phyloP scores from a whole-genome alignment of 2,797 vertebrate genomes.

The Poeciliopsis infans region DNA sequence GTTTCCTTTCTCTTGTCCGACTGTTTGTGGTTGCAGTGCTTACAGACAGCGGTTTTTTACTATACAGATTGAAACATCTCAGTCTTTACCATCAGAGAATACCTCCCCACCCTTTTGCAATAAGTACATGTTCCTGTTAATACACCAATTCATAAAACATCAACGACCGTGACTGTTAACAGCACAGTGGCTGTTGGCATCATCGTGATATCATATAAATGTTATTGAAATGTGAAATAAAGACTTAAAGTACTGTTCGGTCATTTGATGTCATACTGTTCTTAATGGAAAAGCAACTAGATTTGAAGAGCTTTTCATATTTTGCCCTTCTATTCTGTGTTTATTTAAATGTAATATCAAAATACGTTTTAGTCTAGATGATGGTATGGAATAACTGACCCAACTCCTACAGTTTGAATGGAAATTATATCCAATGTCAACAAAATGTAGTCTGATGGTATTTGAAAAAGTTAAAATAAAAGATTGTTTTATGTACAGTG shows the following conservation, averaged over 20 bases:
- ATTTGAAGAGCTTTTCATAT: not conserved
- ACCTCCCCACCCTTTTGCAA: conserved; percentile 51
- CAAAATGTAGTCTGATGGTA: too few species aligned
- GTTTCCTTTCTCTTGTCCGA: conserved; percentile 23
- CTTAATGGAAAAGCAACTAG: not conserved
- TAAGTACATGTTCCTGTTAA: conserved; percentile 39
- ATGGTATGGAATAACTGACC: not conserved
- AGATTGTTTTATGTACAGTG: too few species aligned
- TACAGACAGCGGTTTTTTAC: conserved; percentile 8
- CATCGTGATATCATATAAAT: conserved; percentile 34
- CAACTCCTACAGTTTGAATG: too few species aligned
- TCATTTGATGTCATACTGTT: not conserved
- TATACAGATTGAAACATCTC: conserved; percentile 7
- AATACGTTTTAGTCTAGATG: not conserved
- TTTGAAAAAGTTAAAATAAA: too few species aligned
- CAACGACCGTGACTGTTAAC: conserved; percentile 53
- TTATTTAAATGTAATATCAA: not conserved
- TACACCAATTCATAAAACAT: conserved; percentile 12
- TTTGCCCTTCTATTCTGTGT: not conserved
- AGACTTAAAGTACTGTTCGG: conserved; percentile 12
- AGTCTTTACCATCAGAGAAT: conserved; percentile 31
- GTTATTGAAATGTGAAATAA: conserved; percentile 71
- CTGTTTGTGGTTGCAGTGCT: conserved; percentile 55
- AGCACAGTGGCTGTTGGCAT: conserved; percentile 37
- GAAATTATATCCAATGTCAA: too few species aligned